Conservation (phyloP, 2,888 invertebrate genomes). For the Rhagophthalmus giganteus region DNA sequence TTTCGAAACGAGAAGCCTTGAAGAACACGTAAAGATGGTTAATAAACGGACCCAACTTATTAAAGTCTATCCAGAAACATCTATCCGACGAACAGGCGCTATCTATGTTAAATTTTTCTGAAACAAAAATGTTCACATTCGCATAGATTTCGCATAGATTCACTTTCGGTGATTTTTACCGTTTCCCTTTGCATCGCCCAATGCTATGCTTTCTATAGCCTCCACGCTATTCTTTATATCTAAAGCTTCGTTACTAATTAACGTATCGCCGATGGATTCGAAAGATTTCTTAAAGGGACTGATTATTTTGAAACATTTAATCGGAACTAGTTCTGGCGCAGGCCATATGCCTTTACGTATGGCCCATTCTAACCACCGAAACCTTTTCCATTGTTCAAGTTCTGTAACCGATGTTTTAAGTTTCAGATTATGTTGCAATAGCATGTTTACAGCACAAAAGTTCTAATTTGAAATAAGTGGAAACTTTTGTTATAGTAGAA, state of each 20-base stretch:
- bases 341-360: constrained; percentile 46
- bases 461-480: no score
- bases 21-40: constrained; percentile 43
- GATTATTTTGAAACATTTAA: constrained; percentile 45
- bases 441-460: no score
- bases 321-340: constrained; percentile 37
- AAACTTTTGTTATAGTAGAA: no score
- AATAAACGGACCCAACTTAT: constrained; percentile 39
- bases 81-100: no score
- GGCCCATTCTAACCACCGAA: constrained; percentile 57
- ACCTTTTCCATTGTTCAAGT: constrained; percentile 54
- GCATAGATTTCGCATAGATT: no score
- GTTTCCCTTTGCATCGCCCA: no score
- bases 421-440: no score
- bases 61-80: constrained; percentile 46
- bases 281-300: constrained; percentile 39
- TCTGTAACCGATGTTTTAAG: no score
- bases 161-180: no score
- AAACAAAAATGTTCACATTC: no score
- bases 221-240: constrained; percentile 30
- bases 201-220: constrained; percentile 23
- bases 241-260: constrained; percentile 28
- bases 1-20: constrained; percentile 43
- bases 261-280: constrained; percentile 24
- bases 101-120: no score